A percentile compares a stretch with the other conserved stretches of the same genome.
Conservation (phyloP, 2,797 vertebrate genomes). For the Acanthurus lineatus region DNA sequence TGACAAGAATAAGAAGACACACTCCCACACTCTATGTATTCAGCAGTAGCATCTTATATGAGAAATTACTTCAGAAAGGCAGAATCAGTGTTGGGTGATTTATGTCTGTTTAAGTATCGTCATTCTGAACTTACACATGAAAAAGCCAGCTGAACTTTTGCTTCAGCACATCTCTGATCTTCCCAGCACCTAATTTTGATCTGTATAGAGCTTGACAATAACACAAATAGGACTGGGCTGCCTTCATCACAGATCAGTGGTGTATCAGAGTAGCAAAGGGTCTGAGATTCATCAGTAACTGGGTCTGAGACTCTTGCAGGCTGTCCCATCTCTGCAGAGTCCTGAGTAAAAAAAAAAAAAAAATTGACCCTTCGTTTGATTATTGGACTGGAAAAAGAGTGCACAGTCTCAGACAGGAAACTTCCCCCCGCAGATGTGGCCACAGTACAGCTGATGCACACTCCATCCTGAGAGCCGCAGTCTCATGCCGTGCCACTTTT, state of each 20-base stretch:
- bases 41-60: conserved; percentile 8
- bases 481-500: conserved; percentile 20
- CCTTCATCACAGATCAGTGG: conserved; percentile 37
- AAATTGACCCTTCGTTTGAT: conserved; percentile 60
- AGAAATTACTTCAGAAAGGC: conserved; percentile 35
- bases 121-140: conserved; percentile 24
- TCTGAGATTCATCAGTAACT: conserved; percentile 58
- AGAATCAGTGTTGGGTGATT: conserved; percentile 33
- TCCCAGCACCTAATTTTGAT: conserved; percentile 43
- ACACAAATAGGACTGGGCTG: conserved; percentile 48
- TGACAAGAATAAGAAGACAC: conserved; percentile 38
- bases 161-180: conserved; percentile 43
- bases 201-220: conserved; percentile 47
- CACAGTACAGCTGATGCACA: conserved; percentile 40
- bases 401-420: conserved; percentile 57
- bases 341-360: conserved; percentile 12
- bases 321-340: conserved; percentile 17
- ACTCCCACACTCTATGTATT: conserved; percentile 29
- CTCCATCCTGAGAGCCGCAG: conserved; percentile 23
- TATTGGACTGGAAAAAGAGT: conserved; percentile 75
- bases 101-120: conserved; percentile 39
- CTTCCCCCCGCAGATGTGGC: conserved; percentile 41
- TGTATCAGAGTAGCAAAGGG: conserved; percentile 50
- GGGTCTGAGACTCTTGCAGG: conserved; percentile 21
- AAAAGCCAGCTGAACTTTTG: conserved; percentile 27